phyloP scores from a whole-genome alignment of 2,888 invertebrate genomes.

The Lasioglossum marginatum region DNA sequence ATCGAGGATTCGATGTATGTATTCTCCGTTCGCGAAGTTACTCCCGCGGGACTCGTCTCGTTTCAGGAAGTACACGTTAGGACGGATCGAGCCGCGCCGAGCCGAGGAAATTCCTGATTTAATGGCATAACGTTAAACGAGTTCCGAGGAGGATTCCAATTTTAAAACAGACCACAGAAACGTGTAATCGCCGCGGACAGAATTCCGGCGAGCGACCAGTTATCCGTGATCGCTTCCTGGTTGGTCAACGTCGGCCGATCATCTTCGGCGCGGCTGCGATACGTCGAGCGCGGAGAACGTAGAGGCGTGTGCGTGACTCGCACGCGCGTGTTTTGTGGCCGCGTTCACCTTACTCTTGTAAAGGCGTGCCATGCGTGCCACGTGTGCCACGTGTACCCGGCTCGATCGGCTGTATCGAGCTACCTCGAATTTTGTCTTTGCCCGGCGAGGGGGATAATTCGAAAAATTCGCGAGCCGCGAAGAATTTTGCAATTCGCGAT shows the following conservation, averaged over 20 bases:
- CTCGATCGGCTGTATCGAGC: neutral
- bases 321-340: constrained; percentile 1
- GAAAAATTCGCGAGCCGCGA: neutral
- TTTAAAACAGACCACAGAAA: constrained; percentile 57
- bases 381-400: neutral
- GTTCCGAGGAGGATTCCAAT: constrained; percentile 40
- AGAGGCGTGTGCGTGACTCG: neutral
- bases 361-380: neutral
- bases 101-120: constrained; percentile 39
- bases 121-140: constrained; percentile 33
- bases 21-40: neutral
- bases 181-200: constrained; percentile 68
- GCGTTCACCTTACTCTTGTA: constrained; percentile 10
- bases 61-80: constrained; percentile 14
- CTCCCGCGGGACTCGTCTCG: neutral
- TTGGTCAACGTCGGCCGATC: constrained; percentile 71
- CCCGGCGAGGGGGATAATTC: neutral
- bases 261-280: constrained; percentile 51
- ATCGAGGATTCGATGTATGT: neutral
- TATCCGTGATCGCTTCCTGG: constrained; percentile 78
- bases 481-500: neutral
- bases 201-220: constrained; percentile 76
- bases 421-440: neutral
- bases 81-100: neutral
- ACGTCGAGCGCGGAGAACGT: constrained; percentile 2